A percentile compares a stretch with the other conserved stretches of the same genome.
Conservation (phyloP, 2,797 vertebrate species). For the Esox masquinongy region DNA sequence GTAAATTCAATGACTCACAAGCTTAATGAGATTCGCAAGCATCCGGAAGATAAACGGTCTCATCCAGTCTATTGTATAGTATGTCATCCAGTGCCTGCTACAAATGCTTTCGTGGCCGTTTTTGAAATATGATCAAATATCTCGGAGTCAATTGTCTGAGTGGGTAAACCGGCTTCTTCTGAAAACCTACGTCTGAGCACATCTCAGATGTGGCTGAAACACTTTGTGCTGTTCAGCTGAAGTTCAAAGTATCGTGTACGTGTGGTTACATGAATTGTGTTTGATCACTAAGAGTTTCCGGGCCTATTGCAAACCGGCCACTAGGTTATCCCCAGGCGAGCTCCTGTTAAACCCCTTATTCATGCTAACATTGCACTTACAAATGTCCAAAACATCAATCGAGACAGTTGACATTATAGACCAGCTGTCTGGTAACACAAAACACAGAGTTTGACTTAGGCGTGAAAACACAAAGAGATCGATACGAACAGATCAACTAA, state of each 20-base stretch:
- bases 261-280: neutral
- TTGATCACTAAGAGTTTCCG: too few relatives aligned
- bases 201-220: slow-evolving; percentile 13
- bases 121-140: slow-evolving; percentile 53
- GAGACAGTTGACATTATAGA: neutral
- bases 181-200: slow-evolving; percentile 32
- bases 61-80: slow-evolving; percentile 46
- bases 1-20: slow-evolving; percentile 12
- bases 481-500: neutral
- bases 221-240: neutral
- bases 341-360: too few relatives aligned
- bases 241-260: neutral
- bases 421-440: neutral
- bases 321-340: too few relatives aligned
- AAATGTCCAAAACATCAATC: too few relatives aligned
- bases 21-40: slow-evolving; percentile 27
- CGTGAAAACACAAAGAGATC: neutral
- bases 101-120: slow-evolving; percentile 52
- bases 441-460: neutral
- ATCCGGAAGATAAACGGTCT: slow-evolving; percentile 59
- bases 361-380: too few relatives aligned
- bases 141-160: slow-evolving; percentile 40
- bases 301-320: too few relatives aligned
- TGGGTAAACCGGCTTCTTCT: slow-evolving; percentile 25
- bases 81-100: slow-evolving; percentile 46